phyloP scores from a whole-genome alignment of 2,113 vertebrate species.

The Cyrtonyx montezumae region DNA sequence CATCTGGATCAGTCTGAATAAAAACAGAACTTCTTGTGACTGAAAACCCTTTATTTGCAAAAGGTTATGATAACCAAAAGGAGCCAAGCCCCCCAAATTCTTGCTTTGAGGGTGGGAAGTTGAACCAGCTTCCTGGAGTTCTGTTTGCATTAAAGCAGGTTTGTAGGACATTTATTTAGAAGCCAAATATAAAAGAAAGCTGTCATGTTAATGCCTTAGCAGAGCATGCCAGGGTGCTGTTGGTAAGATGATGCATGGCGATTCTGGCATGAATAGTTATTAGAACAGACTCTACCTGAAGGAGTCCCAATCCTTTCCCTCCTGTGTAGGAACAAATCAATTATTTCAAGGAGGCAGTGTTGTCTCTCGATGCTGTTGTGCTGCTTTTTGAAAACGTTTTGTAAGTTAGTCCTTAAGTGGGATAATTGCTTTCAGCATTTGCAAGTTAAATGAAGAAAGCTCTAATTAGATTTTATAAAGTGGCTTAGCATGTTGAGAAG shows the following conservation, averaged over 20 bases:
- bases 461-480: slow-evolving; percentile 74
- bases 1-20: slow-evolving; percentile 56
- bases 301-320: slow-evolving; percentile 28
- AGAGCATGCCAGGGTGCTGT: slow-evolving; percentile 2
- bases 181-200: not conserved
- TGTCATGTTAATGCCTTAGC: slow-evolving; percentile 25
- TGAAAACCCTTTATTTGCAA: slow-evolving; percentile 32
- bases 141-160: not conserved
- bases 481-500: slow-evolving; percentile 68
- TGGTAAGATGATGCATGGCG: slow-evolving; percentile 48
- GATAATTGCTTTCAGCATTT: slow-evolving; percentile 73
- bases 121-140: not conserved
- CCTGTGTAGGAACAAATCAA: slow-evolving; percentile 49
- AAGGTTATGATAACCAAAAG: slow-evolving; percentile 42
- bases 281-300: slow-evolving; percentile 33
- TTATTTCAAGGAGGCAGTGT: slow-evolving; percentile 52
- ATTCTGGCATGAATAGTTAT: slow-evolving; percentile 20
- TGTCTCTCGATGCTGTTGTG: slow-evolving; percentile 47
- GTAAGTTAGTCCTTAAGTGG: slow-evolving; percentile 69
- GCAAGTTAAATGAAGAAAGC: slow-evolving; percentile 75
- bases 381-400: slow-evolving; percentile 69
- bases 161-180: not conserved
- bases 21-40: slow-evolving; percentile 48
- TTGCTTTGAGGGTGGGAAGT: not conserved
- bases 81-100: not conserved